phyloP scores from a whole-genome alignment of 2,888 invertebrate genomes.

The Platycheirus albimanus region DNA sequence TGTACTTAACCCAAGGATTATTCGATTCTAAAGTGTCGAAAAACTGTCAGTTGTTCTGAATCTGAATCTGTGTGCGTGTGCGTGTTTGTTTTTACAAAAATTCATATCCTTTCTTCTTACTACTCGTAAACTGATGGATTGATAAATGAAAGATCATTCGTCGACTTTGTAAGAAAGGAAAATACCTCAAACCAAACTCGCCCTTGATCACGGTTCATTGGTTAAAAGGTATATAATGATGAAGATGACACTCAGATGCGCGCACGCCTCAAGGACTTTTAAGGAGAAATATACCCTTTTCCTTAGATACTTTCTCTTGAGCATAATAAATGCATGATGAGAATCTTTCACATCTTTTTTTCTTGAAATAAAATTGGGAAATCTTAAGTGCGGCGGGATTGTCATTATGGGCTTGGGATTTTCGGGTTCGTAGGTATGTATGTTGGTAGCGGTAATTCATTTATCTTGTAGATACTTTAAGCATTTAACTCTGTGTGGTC shows the following conservation, averaged over 20 bases:
- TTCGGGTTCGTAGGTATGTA: neutral
- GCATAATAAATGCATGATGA: too few relatives aligned
- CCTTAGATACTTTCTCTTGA: too few relatives aligned
- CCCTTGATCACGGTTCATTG: too few relatives aligned
- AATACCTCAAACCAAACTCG: too few relatives aligned
- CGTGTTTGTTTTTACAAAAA: conserved; percentile 8
- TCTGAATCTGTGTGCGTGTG: neutral
- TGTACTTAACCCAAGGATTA: conserved; percentile 54
- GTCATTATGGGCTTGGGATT: conserved; percentile 15
- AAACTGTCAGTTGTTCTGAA: conserved; percentile 1
- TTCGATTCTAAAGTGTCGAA: conserved; percentile 31
- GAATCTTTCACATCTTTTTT: conserved; percentile 7
- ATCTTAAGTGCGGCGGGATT: conserved; percentile 22
- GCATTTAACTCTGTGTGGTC: conserved; percentile 56
- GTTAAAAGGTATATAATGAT: conserved; percentile 30
- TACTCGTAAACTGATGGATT: conserved; percentile 7
- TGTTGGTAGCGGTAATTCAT: conserved; percentile 39
- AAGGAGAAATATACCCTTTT: neutral
- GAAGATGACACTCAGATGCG: conserved; percentile 39
- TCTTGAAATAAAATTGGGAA: conserved; percentile 2
- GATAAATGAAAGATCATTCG: conserved; percentile 9
- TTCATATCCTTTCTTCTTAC: neutral
- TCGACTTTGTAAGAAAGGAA: conserved; percentile 9
- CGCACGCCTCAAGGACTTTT: conserved; percentile 43
- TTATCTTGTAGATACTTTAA: conserved; percentile 48